These are phyloP conservation scores for Tribolium freemani DNA, from an alignment of 2,888 invertebrate genomes.

Conservation along the genomic window DNA sequence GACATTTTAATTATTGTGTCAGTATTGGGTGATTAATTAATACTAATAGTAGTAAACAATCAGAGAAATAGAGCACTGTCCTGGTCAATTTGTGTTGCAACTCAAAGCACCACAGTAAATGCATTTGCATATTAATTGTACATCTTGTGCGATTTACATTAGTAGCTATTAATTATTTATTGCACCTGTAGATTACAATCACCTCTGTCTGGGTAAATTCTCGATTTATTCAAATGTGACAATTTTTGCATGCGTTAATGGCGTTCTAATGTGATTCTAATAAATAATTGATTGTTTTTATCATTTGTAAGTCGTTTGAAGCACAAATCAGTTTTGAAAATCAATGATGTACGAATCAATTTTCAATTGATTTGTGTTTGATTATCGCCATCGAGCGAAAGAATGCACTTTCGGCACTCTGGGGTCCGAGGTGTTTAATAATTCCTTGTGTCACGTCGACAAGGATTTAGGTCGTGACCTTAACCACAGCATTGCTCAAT, in stretches of 20 bases:
- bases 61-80: background rate
- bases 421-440: conserved; percentile 2
- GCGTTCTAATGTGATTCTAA: background rate
- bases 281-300: background rate
- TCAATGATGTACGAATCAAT: background rate
- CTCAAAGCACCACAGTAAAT: background rate
- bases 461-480: conserved; percentile 34
- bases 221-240: background rate
- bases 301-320: background rate
- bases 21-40: background rate
- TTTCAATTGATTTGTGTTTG: background rate
- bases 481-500: conserved; percentile 22
- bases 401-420: background rate
- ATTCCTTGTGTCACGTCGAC: conserved; percentile 15
- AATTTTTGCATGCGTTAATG: background rate
- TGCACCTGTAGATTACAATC: background rate
- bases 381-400: background rate
- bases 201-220: background rate
- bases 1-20: background rate
- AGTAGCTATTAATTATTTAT: background rate
- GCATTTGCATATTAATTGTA: background rate
- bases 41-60: background rate
- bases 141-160: background rate
- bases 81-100: background rate
- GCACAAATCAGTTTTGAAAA: background rate